Evolutionary conservation across 2,797 vertebrate genomes (phyloP).

Genomic region (Holocentrus rufus): DNA sequence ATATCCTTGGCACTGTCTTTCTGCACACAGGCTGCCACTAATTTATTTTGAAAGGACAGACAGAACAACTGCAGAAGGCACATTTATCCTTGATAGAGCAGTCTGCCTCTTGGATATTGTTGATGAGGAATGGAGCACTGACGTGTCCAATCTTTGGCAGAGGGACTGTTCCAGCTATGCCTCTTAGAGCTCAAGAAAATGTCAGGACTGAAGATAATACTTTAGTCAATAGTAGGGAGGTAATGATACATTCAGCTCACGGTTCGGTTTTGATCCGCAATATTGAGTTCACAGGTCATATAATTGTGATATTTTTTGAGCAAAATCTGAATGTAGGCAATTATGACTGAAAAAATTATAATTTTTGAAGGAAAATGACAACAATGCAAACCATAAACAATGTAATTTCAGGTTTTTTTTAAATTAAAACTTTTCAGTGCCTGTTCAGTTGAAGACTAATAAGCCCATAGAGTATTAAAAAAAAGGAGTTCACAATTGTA

Average conservation of each 20-base stretch:
- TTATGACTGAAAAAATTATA: too few relatives aligned
- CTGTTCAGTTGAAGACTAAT: conserved; percentile 6
- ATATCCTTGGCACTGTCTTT: conserved; percentile 47
- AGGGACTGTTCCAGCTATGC: conserved; percentile 23
- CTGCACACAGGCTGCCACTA: conserved; percentile 47
- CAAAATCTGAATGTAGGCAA: background rate
- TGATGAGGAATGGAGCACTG: conserved; percentile 48
- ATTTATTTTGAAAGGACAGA: conserved; percentile 72
- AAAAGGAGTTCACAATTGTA: too few relatives aligned
- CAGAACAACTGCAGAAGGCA: conserved; percentile 64
- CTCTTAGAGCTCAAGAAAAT: conserved; percentile 36
- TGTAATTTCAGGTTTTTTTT: background rate
- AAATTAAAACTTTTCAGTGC: background rate
- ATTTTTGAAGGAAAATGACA: background rate
- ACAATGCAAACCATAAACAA: background rate
- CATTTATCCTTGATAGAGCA: conserved; percentile 65
- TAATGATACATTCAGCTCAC: background rate
- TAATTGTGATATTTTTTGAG: background rate
- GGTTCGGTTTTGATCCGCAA: conserved; percentile 5
- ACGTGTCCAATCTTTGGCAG: conserved; percentile 50
- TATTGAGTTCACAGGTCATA: too few relatives aligned
- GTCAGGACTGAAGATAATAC: conserved; percentile 44
- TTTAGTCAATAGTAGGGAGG: conserved; percentile 14
- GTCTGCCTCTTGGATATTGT: conserved; percentile 65
- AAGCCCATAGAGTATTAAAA: too few relatives aligned